Conservation (phyloP, 2,888 invertebrate species). For the Campoplex nolae region DNA sequence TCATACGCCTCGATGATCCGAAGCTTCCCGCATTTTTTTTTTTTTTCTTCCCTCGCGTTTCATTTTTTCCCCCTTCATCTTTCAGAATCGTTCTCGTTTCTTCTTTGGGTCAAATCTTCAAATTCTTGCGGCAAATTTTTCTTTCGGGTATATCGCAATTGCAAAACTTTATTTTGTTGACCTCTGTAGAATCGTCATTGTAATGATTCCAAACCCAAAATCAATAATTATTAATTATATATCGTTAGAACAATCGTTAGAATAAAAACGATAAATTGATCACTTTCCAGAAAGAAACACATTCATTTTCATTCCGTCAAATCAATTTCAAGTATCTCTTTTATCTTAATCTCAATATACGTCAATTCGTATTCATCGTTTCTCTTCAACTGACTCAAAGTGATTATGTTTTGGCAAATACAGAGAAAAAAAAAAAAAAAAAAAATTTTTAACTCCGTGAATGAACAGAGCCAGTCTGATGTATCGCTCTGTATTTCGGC, state of each 20-base stretch:
- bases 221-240: too few species aligned
- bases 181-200: not conserved
- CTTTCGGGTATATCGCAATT: slow-evolving; percentile 1
- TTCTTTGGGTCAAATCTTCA: slow-evolving; percentile 20
- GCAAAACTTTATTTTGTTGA: not conserved
- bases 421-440: not conserved
- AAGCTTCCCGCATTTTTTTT: slow-evolving; percentile 28
- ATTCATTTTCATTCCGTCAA: too few species aligned
- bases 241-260: too few species aligned
- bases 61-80: not conserved
- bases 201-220: not conserved
- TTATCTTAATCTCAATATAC: too few species aligned
- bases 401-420: not conserved
- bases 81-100: slow-evolving; percentile 3
- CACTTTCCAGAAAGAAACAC: too few species aligned
- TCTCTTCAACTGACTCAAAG: not conserved
- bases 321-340: too few species aligned
- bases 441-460: not conserved
- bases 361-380: too few species aligned
- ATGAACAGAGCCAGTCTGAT: not conserved
- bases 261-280: too few species aligned
- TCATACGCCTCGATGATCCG: slow-evolving; percentile 42
- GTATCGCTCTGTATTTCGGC: too few species aligned
- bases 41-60: not conserved
- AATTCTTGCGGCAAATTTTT: not conserved